Evolutionary conservation across 2,113 vertebrate species (phyloP), one percentile per base, ranked within the genome.

Genomic region (Holacanthus passer): DNA sequence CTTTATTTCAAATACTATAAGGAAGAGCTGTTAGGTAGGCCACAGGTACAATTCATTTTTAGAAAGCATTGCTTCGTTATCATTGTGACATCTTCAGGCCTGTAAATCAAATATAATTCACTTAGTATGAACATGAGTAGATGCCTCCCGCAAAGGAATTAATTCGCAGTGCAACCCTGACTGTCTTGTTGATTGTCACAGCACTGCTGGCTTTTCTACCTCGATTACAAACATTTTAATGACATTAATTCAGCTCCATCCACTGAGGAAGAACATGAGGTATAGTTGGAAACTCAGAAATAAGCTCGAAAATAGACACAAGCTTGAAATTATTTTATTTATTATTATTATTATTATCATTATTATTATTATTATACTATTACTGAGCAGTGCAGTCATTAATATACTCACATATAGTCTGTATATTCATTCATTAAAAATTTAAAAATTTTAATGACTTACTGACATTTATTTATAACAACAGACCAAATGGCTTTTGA

Each of bases 401-500:
- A 29, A n/a, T 17, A 41, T 27, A 43, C 12, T 43, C n/a, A 65
- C 19, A 65, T 29, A 29, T 22, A 47, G 24, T 45, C 19, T 43
- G 7, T 45, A 29, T 29, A 45, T 45, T 31, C 17, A n/a, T 59
- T 31, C 9, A 52, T 32, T 69, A 69, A 52, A 69, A 37, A n/a
- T 22, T 2, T 22, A 48, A 8, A 13, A 8, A 37, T 52, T 68
- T 32, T 50, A 68, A 52, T 68, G 41, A 53, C 22, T 55, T 39
- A 20, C 64, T 48, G 27, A 32, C 45, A 68, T 69, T 52, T 69
- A n/a, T 52, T 35, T 69, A 35, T 50, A 50, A 67, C 27, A 2
- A 4, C 64, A 31, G 45, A 67, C 27, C 5, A 7, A 22, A 50
- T 50, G 45, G 43, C 27, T 48, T n/a, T 35, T 31, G 31, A 29